Evolutionary conservation across 2,888 invertebrate genomes (phyloP).

Genomic region (Prosapia bicincta): DNA sequence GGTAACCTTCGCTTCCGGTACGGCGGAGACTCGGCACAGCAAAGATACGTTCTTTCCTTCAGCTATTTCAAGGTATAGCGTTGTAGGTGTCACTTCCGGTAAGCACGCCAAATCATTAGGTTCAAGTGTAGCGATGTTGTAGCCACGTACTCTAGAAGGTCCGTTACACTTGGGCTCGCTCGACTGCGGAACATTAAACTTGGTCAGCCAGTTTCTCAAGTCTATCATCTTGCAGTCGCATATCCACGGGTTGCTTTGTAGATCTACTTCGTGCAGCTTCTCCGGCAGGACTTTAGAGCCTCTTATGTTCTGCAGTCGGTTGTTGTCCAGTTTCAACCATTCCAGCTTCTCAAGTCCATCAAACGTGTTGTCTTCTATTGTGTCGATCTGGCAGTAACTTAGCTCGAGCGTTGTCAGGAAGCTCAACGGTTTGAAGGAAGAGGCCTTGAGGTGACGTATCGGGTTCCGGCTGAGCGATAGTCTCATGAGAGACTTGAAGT

Average conservation of each 20-base stretch:
- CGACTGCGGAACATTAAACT: constrained; percentile 71
- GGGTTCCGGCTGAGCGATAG: constrained; percentile 79
- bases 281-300: constrained; percentile 70
- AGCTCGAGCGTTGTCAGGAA: constrained; percentile 78
- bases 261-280: constrained; percentile 71
- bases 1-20: constrained; percentile 75
- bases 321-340: constrained; percentile 80
- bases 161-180: constrained; percentile 74
- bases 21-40: constrained; percentile 73
- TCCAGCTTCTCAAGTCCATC: constrained; percentile 75
- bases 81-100: constrained; percentile 73
- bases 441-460: constrained; percentile 65
- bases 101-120: constrained; percentile 74
- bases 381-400: constrained; percentile 73
- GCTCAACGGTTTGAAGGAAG: constrained; percentile 69
- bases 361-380: constrained; percentile 76
- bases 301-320: constrained; percentile 69
- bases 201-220: constrained; percentile 72
- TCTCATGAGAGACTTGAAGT: constrained; percentile 77
- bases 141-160: constrained; percentile 63
- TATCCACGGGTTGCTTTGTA: constrained; percentile 85
- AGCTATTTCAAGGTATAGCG: constrained; percentile 70
- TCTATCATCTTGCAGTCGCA: constrained; percentile 81
- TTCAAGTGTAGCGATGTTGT: constrained; percentile 63
- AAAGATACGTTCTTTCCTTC: constrained; percentile 80